Base-by-base conservation (phyloP, 1,140 invertebrate genomes). In the Hesperophylax magnus region DNA sequence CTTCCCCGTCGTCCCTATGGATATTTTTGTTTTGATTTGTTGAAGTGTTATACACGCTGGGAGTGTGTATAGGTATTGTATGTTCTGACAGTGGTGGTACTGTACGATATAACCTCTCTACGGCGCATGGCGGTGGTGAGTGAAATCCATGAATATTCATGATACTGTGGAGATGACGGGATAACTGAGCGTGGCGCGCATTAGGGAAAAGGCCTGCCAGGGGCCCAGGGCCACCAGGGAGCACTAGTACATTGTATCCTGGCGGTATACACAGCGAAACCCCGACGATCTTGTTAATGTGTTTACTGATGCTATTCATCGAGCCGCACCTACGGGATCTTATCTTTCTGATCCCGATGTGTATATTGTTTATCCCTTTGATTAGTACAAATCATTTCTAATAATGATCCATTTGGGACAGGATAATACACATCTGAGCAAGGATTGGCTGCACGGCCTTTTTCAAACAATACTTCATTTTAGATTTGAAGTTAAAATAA, bases 261-360 rank as follows among this genome's bases (percentile, higher is more conserved):
- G 14, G 11, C 63, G 7, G n/a, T 17, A 31, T 31, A 67, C 63
- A 67, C 27, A 65, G 15, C 61, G 24, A 69, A 47, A 69, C 65
- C 65, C n/a, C 65, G 39, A 53, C 67, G 67, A 71, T 52, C 67
- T 20, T 71, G 67, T 71, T 71, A 71, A 71, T 71, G 67, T 71
- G 67, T 71, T 71, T 71, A 71, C 39, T 20, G 67, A 71, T 3
- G 67, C n/a, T 39, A 22, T n/a, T 47, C 39, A 31, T n/a, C 63
- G 58, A 3, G 8, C 58, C 20, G 8, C 18, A 22, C 4, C 18
- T 14, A 14, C 18, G 1, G 58, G 58, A 24, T 61, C 0, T 24
- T 61, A 24, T 24, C 58, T 9, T 14, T 24, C 18, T 18, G 58
- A 61, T 24, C 18, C 14, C 58, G 58, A 61, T 61, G 24, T 61